Conservation (phyloP, 2,888 invertebrate species). For the Ormyrus pomaceus region DNA sequence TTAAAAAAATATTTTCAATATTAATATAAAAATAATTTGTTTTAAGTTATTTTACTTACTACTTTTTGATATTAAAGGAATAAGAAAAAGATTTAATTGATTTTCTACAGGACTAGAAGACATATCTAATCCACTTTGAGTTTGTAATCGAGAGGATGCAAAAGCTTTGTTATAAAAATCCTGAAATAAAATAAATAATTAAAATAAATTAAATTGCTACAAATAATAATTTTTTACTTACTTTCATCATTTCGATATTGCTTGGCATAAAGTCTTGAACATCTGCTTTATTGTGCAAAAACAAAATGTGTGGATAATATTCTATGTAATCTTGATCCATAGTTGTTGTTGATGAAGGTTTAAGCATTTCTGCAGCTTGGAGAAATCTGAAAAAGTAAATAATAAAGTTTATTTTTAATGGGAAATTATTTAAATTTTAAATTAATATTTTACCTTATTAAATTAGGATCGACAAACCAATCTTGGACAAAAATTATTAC, state of each 20-base stretch:
- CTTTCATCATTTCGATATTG: constrained; percentile 80
- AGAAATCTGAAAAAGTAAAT: constrained; percentile 79
- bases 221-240: constrained; percentile 65
- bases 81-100: constrained; percentile 83
- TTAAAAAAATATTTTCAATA: background rate
- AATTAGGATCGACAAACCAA: constrained; percentile 90
- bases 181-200: constrained; percentile 66
- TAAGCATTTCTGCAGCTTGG: constrained; percentile 91
- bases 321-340: constrained; percentile 83
- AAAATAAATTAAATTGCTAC: constrained; percentile 50
- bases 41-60: constrained; percentile 62
- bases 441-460: constrained; percentile 79
- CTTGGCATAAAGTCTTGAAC: constrained; percentile 84
- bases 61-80: constrained; percentile 80
- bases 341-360: constrained; percentile 83
- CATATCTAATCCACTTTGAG: constrained; percentile 83
- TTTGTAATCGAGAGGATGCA: constrained; percentile 81
- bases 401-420: background rate
- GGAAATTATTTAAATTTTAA: too few species aligned
- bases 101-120: constrained; percentile 79
- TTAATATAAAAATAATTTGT: constrained; percentile 15
- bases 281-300: constrained; percentile 89
- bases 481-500: constrained; percentile 92
- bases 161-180: constrained; percentile 78
- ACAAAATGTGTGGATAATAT: constrained; percentile 88